Conservation (phyloP, 2,797 vertebrate genomes). For the Acropternis orthonyx region DNA sequence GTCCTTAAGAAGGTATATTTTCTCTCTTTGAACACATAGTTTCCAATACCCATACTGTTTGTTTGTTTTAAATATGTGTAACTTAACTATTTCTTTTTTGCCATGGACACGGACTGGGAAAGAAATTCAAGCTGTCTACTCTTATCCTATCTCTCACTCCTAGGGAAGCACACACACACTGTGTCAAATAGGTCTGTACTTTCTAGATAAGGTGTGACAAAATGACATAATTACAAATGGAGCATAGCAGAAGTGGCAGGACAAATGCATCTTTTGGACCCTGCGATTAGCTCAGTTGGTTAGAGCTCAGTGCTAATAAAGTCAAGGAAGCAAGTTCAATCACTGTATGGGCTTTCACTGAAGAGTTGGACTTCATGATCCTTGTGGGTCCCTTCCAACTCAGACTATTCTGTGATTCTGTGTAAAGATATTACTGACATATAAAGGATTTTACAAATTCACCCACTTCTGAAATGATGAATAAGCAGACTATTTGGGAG, state of each 20-base stretch:
- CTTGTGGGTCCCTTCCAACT: background rate
- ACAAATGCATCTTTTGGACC: background rate
- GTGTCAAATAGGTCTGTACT: background rate
- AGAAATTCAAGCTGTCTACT: background rate
- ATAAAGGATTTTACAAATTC: background rate
- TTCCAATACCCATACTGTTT: background rate
- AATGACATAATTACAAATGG: background rate
- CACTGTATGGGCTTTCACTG: background rate
- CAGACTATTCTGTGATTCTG: background rate
- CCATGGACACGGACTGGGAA: background rate
- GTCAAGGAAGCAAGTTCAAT: background rate
- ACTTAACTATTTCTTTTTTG: background rate
- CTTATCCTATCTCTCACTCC: background rate
- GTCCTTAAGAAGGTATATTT: background rate
- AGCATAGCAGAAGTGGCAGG: background rate
- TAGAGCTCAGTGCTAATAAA: background rate
- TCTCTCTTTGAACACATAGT: background rate
- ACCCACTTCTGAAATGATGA: background rate
- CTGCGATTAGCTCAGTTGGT: background rate
- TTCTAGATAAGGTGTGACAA: background rate
- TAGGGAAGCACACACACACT: background rate
- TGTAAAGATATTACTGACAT: background rate
- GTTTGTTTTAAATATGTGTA: background rate
- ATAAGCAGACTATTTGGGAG: background rate
- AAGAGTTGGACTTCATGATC: background rate